Evolutionary conservation across 2,113 vertebrate genomes (phyloP).

Genomic region (Coreoperca whiteheadi): DNA sequence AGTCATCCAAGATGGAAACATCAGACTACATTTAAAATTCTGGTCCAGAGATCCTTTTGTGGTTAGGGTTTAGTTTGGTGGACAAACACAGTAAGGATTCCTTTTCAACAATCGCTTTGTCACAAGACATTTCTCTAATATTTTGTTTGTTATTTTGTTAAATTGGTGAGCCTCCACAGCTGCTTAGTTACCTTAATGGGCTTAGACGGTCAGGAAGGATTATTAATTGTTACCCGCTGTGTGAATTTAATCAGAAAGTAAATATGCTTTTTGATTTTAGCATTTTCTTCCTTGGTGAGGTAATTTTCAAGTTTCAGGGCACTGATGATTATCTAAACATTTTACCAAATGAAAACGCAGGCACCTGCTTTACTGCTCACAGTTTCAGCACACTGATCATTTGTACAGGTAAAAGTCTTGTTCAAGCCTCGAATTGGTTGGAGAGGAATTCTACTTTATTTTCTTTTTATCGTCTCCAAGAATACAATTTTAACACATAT

Average conservation of each 20-base stretch:
- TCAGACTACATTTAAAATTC: neutral
- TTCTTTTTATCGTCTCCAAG: neutral
- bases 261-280: constrained; percentile 3
- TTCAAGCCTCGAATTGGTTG: neutral
- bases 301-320: neutral
- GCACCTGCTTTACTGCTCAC: neutral
- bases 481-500: neutral
- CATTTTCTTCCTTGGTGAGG: neutral
- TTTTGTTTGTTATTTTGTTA: constrained; percentile 4
- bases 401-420: neutral
- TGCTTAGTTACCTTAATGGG: constrained; percentile 2
- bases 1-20: neutral
- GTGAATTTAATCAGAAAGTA: constrained; percentile 32
- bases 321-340: neutral
- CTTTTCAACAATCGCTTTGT: no score
- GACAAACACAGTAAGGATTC: neutral
- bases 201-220: neutral
- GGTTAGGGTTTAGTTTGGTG: neutral
- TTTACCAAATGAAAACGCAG: neutral
- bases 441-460: neutral
- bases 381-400: neutral
- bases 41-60: neutral
- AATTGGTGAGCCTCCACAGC: neutral
- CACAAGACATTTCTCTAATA: neutral
- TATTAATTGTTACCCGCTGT: neutral